Evolutionary conservation across 2,888 invertebrate genomes (phyloP).

Genomic region (Xylophagus ater): DNA sequence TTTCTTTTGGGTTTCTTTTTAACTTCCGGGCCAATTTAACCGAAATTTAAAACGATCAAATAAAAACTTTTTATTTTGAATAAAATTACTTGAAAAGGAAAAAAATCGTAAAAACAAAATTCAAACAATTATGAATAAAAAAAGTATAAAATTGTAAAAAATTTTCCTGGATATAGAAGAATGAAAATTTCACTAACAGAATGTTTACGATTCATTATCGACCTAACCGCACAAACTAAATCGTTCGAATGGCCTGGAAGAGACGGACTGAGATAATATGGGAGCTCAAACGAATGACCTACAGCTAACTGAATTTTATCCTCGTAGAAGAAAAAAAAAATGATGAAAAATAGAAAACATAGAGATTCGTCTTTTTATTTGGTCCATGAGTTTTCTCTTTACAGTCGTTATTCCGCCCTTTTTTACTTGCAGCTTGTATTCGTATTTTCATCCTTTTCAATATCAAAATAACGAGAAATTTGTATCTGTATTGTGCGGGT

Average conservation of each 20-base stretch:
- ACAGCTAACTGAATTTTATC: no score
- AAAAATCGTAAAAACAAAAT: neutral
- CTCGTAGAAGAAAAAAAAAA: no score
- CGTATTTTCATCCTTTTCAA: no score
- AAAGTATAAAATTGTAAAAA: neutral
- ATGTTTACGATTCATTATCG: constrained; percentile 4
- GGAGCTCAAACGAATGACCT: constrained; percentile 10
- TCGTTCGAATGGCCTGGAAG: constrained; percentile 12
- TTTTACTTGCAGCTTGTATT: no score
- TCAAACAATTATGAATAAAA: neutral
- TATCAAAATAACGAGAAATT: no score
- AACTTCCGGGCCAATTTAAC: neutral
- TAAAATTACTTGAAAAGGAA: no score
- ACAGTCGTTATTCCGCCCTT: no score
- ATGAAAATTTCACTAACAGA: neutral
- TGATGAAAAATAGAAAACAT: no score
- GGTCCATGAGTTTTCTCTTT: no score
- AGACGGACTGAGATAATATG: constrained; percentile 7
- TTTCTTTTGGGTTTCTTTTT: constrained; percentile 3
- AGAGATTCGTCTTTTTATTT: no score
- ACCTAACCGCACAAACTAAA: constrained; percentile 5
- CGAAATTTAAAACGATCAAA: neutral
- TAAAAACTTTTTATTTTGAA: no score
- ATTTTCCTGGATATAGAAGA: neutral
- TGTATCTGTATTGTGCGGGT: no score